Conservation (phyloP, 2,888 invertebrate genomes). For the Meliscaeva auricollis region DNA sequence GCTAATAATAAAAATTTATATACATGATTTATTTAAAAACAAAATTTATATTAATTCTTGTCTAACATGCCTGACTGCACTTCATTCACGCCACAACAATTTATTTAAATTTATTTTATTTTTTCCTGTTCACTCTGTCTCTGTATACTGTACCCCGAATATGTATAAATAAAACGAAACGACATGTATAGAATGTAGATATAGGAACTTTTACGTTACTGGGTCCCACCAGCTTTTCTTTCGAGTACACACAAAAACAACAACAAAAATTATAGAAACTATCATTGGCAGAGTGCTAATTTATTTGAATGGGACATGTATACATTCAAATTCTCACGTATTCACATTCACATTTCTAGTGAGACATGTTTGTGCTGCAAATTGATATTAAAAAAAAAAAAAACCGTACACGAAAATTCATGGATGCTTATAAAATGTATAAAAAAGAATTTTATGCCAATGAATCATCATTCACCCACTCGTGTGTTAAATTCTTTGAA, state of each 20-base stretch:
- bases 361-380: slow-evolving; percentile 29
- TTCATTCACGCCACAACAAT: slow-evolving; percentile 57
- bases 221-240: slow-evolving; percentile 14
- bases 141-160: background rate
- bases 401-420: background rate
- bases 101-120: slow-evolving; percentile 71
- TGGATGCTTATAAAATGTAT: background rate
- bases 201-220: background rate
- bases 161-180: slow-evolving; percentile 4
- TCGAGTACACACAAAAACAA: background rate
- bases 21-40: background rate
- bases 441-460: slow-evolving; percentile 54
- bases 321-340: slow-evolving; percentile 13
- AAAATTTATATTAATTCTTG: slow-evolving; percentile 24
- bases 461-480: slow-evolving; percentile 68
- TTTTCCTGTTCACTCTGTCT: background rate
- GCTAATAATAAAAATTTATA: slow-evolving; percentile 6
- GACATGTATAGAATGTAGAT: too few relatives aligned
- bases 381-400: slow-evolving; percentile 34
- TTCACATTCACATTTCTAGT: slow-evolving; percentile 17
- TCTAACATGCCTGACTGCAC: slow-evolving; percentile 67
- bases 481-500: slow-evolving; percentile 21
- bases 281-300: slow-evolving; percentile 67
- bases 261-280: slow-evolving; percentile 21
- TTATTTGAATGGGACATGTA: slow-evolving; percentile 62